phyloP scores from a whole-genome alignment of 2,888 invertebrate species.

The Melanotus villosus region DNA sequence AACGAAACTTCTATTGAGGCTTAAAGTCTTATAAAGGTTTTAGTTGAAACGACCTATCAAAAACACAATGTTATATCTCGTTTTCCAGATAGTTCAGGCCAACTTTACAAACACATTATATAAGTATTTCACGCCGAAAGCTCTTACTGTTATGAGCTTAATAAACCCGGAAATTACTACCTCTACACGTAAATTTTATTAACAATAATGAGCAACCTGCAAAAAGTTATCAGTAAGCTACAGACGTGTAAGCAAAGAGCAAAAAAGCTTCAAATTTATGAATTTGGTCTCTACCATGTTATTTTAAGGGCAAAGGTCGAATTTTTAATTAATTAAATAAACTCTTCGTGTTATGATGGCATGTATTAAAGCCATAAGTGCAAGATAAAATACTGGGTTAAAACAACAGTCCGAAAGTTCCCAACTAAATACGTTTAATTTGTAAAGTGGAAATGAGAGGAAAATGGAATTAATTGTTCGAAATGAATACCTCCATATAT shows the following conservation, averaged over 20 bases:
- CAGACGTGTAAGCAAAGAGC: background rate
- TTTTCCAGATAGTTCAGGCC: background rate
- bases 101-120: background rate
- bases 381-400: background rate
- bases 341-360: background rate
- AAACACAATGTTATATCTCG: background rate
- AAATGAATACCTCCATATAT: too few relatives aligned
- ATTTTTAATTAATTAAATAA: constrained; percentile 5
- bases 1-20: too few relatives aligned
- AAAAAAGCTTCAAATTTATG: too few relatives aligned
- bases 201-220: background rate
- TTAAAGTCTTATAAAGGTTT: too few relatives aligned
- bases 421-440: too few relatives aligned
- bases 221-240: background rate
- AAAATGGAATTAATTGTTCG: too few relatives aligned
- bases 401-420: too few relatives aligned
- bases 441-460: too few relatives aligned
- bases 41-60: too few relatives aligned
- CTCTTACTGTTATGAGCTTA: constrained; percentile 1
- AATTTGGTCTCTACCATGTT: too few relatives aligned
- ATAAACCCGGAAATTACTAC: background rate
- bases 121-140: constrained; percentile 6
- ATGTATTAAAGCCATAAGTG: background rate
- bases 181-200: background rate
- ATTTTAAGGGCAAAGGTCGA: background rate